phyloP scores from a whole-genome alignment of 2,113 vertebrate species.

The Eudyptes chrysolophus region DNA sequence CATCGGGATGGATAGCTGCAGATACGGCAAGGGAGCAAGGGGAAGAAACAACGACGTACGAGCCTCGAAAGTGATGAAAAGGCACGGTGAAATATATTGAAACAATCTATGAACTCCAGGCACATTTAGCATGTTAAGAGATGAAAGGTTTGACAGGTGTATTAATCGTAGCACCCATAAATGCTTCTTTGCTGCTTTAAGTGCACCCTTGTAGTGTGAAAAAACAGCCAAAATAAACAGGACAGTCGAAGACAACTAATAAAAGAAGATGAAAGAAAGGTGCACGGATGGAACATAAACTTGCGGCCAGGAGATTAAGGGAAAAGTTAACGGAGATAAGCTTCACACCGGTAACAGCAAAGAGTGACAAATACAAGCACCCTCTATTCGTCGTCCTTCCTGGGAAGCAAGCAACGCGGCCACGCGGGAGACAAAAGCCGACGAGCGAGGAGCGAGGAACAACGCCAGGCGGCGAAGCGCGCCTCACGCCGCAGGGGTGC shows the following conservation, averaged over 20 bases:
- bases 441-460: rapidly evolving
- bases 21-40: rapidly evolving
- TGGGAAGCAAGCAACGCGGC: rapidly evolving
- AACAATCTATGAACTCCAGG: background rate
- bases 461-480: rapidly evolving
- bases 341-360: rapidly evolving
- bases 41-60: rapidly evolving
- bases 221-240: no score
- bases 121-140: background rate
- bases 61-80: rapidly evolving
- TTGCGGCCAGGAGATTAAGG: rapidly evolving
- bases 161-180: rapidly evolving
- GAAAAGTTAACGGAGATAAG: background rate
- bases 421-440: no score
- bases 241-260: background rate
- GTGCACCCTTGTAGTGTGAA: rapidly evolving
- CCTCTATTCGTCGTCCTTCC: rapidly evolving
- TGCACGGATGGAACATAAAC: rapidly evolving
- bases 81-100: rapidly evolving
- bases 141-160: background rate
- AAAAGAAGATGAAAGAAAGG: background rate
- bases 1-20: rapidly evolving
- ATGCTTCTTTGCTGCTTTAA: background rate
- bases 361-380: background rate
- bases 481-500: rapidly evolving